phyloP scores from a whole-genome alignment of 2,113 vertebrate species.

The Spea multiplicata region DNA sequence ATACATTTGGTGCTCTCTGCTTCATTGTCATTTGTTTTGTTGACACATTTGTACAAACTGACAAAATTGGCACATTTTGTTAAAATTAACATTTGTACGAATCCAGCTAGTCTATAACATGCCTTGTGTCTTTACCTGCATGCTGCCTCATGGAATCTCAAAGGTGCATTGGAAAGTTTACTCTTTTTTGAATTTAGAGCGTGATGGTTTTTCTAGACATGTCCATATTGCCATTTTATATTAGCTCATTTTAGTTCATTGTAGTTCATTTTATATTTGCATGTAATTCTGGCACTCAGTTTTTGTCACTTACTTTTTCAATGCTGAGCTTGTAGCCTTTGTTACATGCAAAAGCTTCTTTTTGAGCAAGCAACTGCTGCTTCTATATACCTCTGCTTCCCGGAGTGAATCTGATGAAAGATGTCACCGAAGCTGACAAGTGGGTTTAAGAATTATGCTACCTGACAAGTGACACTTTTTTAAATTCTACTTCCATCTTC shows the following conservation, averaged over 20 bases:
- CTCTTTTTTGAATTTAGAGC: background rate
- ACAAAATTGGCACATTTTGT: too few relatives aligned
- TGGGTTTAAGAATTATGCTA: slow-evolving; percentile 45
- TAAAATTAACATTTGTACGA: too few relatives aligned
- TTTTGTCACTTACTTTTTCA: slow-evolving; percentile 26
- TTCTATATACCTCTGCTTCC: slow-evolving; percentile 42
- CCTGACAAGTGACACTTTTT: slow-evolving; percentile 48
- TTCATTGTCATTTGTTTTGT: too few relatives aligned
- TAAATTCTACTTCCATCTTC: slow-evolving; percentile 45
- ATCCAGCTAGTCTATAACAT: too few relatives aligned
- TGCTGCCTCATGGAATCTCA: too few relatives aligned
- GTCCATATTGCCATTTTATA: background rate
- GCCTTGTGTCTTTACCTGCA: too few relatives aligned
- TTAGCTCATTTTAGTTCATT: background rate
- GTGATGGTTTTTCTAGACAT: background rate
- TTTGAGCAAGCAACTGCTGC: slow-evolving; percentile 20
- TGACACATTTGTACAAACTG: too few relatives aligned
- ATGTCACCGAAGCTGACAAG: slow-evolving; percentile 45
- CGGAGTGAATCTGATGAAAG: slow-evolving; percentile 46
- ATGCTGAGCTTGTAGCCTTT: slow-evolving; percentile 29
- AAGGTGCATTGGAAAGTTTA: too few relatives aligned
- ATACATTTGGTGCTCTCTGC: too few relatives aligned
- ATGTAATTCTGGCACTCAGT: slow-evolving; percentile 25
- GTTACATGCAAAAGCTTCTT: slow-evolving; percentile 44
- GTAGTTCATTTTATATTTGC: slow-evolving; percentile 31